These are phyloP conservation scores for Sarcophaga carnaria DNA, from an alignment of 2,888 invertebrate genomes.

Conservation along the genomic window DNA sequence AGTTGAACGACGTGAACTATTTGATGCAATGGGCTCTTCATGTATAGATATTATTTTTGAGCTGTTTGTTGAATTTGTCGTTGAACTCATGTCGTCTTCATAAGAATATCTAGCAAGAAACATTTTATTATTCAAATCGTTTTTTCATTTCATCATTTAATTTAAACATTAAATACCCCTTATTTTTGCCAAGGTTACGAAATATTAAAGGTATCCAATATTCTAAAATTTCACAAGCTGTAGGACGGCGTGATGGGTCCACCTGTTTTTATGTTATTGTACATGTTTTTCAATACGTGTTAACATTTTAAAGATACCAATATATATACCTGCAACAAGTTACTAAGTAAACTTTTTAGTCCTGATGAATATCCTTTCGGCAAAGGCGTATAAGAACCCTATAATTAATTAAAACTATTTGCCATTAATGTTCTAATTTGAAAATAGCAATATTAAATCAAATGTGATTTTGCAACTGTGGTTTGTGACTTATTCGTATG, in stretches of 20 bases:
- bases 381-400: constrained; percentile 87
- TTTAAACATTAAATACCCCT: constrained; percentile 75
- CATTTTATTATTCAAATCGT: background rate
- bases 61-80: constrained; percentile 56
- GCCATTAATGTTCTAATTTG: no score
- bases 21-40: constrained; percentile 41
- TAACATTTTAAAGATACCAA: constrained; percentile 44
- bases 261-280: constrained; percentile 77
- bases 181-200: constrained; percentile 80
- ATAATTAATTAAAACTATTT: constrained; percentile 48
- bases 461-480: no score
- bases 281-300: constrained; percentile 4
- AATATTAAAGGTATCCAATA: constrained; percentile 83
- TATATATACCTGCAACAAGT: constrained; percentile 83
- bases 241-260: constrained; percentile 85
- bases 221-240: constrained; percentile 84
- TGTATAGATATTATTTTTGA: constrained; percentile 69
- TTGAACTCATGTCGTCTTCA: constrained; percentile 75
- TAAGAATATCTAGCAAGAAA: constrained; percentile 75
- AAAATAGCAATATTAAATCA: no score
- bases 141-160: background rate
- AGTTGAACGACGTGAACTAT: constrained; percentile 53
- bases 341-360: constrained; percentile 85
- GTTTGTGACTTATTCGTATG: no score
- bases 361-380: constrained; percentile 86